Base-by-base conservation (phyloP, 1,140 invertebrate species). In the Phthorimaea operculella region DNA sequence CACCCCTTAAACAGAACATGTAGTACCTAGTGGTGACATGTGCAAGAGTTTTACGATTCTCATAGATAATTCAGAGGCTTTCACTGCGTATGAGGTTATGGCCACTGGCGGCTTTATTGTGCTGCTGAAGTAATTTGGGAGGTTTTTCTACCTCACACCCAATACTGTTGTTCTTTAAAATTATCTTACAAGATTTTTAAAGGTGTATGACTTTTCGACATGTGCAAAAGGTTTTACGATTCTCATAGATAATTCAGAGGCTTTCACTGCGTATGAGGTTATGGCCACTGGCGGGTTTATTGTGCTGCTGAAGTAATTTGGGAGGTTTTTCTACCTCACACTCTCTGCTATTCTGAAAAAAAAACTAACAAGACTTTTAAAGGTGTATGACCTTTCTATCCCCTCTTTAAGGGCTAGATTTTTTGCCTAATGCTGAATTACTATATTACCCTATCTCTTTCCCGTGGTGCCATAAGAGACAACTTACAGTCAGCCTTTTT, bases 61-160 rank as follows among this genome's bases (percentile, higher is more conserved):
- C 58, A 61, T 66, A 58, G 62, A 66, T 70, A 66, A 66, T 70
- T 64, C 64, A 70, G 51, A 33, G 55, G 48, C 47, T 58, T 56
- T 59, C 54, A 62, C 53, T 50, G 48, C 21, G 15, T 18, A 50
- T 28, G 47, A 58, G 62, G 64, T 68, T 68, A 68, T 50, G 56
- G 57, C 52, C 47, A 55, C 58, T 55, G 59, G 51, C 54, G 58
- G 51, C 51, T 67, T 67, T 67, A 67, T 67, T 66, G 58, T 60
- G 49, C 52, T 57, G 51, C 59, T 63, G 44, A 47, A 47, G 44
- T 47, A 47, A 47, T 47, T 47, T 47, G 44, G 44, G 2, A 9
- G 21, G 21, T 28, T 28, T 2, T 28, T 28, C 21, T 6, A 28
- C 21, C 21, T 28, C 21, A 28, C 2, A 4, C 21, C 21, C 21